These are phyloP conservation scores for Trididemnum clinides DNA, from an alignment of 23 tunicate species.

Conservation along the genomic window DNA sequence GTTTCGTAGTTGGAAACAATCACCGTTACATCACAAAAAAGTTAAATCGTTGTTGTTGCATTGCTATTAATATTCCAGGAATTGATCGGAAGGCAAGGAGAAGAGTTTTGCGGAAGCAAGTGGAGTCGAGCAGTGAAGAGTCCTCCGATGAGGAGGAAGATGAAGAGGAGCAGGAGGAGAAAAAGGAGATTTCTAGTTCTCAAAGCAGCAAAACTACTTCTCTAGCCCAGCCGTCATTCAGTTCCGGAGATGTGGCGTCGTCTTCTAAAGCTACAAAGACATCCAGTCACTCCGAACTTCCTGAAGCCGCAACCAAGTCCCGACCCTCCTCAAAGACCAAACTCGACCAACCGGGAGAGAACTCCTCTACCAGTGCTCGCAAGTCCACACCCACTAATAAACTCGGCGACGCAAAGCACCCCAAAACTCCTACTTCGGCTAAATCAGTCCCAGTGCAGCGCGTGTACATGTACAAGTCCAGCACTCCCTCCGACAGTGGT, in stretches of 20 bases:
- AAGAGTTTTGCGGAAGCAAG: not conserved
- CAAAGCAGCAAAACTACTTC: not conserved
- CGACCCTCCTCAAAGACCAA: not conserved
- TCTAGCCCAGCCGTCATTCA: not conserved
- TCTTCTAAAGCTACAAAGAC: not conserved
- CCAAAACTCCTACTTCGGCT: not conserved
- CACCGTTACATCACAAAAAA: no score
- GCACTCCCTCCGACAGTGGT: not conserved
- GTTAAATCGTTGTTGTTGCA: no score
- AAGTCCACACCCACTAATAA: not conserved
- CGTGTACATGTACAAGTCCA: slow-evolving; percentile 80
- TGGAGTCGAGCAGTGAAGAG: slow-evolving; percentile 25
- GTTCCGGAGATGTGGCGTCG: slow-evolving; percentile 15
- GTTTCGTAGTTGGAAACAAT: no score
- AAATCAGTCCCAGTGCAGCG: slow-evolving; percentile 44
- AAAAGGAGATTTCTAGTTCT: not conserved
- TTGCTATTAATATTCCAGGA: not conserved
- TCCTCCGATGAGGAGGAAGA: not conserved
- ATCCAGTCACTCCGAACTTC: not conserved
- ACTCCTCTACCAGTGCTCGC: not conserved
- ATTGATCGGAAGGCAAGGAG: slow-evolving; percentile 2
- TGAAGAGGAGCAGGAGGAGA: not conserved
- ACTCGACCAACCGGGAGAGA: not conserved
- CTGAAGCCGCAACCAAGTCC: not conserved
- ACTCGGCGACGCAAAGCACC: not conserved